phyloP scores from a whole-genome alignment of 2,888 invertebrate genomes.

The Acronicta aceris region DNA sequence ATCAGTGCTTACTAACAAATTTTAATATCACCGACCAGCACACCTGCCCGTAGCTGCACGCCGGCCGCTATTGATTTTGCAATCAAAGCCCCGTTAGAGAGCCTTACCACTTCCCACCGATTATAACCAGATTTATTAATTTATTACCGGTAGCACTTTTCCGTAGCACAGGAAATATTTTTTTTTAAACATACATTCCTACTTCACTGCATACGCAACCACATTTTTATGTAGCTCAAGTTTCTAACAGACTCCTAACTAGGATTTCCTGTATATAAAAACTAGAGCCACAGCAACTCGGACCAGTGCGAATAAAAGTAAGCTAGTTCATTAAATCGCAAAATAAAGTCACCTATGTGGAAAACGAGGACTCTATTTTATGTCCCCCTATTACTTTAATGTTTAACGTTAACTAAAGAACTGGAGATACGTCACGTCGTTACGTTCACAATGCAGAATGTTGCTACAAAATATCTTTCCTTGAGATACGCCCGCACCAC shows the following conservation, averaged over 20 bases:
- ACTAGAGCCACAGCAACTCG: constrained; percentile 47
- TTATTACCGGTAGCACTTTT: constrained; percentile 52
- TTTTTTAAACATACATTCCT: constrained; percentile 46
- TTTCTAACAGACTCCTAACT: constrained; percentile 58
- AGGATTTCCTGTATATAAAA: constrained; percentile 63
- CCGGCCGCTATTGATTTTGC: constrained; percentile 82
- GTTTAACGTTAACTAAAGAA: constrained; percentile 64
- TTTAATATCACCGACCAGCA: constrained; percentile 75
- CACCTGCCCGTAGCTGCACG: constrained; percentile 80
- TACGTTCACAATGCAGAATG: constrained; percentile 71
- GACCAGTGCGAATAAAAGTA: constrained; percentile 56
- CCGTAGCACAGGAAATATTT: constrained; percentile 39
- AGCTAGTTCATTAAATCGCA: constrained; percentile 54
- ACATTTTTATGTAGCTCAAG: constrained; percentile 53
- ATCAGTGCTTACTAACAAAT: constrained; percentile 68
- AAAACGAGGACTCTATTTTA: constrained; percentile 60
- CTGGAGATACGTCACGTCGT: constrained; percentile 67
- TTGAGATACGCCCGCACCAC: constrained; percentile 64
- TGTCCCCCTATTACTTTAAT: constrained; percentile 66
- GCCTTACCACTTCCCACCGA: constrained; percentile 66
- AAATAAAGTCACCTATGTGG: constrained; percentile 54
- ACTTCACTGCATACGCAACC: constrained; percentile 31
- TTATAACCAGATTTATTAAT: constrained; percentile 75
- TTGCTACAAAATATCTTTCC: constrained; percentile 72
- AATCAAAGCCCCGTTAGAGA: constrained; percentile 83